phyloP scores from a whole-genome alignment of 2,113 vertebrate genomes.

The Oncorhynchus clarkii region DNA sequence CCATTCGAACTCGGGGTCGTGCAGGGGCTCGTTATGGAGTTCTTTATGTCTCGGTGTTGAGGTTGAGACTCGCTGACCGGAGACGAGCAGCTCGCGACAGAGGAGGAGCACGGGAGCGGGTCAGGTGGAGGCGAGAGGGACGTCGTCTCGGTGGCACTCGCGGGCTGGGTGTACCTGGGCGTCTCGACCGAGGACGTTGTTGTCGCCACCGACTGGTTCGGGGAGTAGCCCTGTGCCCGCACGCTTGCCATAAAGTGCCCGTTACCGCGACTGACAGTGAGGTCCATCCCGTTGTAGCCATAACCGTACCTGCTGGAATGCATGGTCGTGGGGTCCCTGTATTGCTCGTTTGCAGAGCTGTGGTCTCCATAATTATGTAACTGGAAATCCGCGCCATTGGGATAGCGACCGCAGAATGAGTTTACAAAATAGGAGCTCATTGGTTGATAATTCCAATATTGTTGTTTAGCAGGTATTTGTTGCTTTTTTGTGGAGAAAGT shows the following conservation, averaged over 20 bases:
- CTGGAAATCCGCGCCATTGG: constrained; percentile 99
- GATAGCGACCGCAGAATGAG: constrained; percentile 99
- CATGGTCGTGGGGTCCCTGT: constrained; percentile 94
- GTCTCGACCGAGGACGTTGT: constrained; percentile 84
- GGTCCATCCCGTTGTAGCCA: constrained; percentile 99
- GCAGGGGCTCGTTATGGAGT: constrained; percentile 85
- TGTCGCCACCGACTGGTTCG: constrained; percentile 74
- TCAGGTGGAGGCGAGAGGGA: constrained; percentile 89
- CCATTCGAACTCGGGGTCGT: constrained; percentile 78
- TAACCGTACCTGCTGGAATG: constrained; percentile 98
- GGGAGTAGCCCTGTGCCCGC: constrained; percentile 86
- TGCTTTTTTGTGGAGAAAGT: constrained; percentile 53
- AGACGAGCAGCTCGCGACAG: constrained; percentile 79
- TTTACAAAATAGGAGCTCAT: constrained; percentile 99
- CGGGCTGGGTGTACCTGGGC: constrained; percentile 89
- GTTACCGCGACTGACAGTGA: constrained; percentile 88
- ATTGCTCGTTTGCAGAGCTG: constrained; percentile 93
- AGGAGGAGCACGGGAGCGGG: constrained; percentile 87
- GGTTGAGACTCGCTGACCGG: constrained; percentile 79
- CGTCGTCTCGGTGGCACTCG: constrained; percentile 77
- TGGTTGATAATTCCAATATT: constrained; percentile 85
- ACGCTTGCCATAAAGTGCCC: constrained; percentile 93
- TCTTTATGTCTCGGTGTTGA: constrained; percentile 87
- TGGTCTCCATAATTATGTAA: constrained; percentile 99
- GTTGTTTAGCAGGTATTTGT: constrained; percentile 74